Evolutionary conservation across 1,140 invertebrate genomes (phyloP).

Genomic region (Drosophila bocqueti): DNA sequence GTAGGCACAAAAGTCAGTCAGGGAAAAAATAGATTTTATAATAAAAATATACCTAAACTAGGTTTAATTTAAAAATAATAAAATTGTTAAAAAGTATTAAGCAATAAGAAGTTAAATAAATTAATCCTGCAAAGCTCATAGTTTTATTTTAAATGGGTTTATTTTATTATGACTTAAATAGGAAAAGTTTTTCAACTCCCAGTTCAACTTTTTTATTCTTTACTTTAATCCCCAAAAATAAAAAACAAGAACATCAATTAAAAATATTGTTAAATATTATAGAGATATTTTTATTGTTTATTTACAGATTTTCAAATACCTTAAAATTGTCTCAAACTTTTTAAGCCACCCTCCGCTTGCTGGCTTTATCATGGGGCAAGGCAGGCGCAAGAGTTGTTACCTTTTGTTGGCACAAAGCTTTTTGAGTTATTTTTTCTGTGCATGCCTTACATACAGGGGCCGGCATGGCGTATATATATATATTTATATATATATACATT

Average conservation of each 20-base stretch:
- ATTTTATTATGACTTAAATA: no score
- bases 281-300: not conserved
- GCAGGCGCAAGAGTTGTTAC: conserved; percentile 54
- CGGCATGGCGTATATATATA: conserved; percentile 1
- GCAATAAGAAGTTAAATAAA: not conserved
- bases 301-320: not conserved
- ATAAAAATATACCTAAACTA: accelerated
- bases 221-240: not conserved
- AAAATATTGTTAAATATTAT: not conserved
- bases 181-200: not conserved
- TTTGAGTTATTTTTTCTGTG: conserved; percentile 73
- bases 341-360: conserved; percentile 25
- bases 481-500: conserved; percentile 4
- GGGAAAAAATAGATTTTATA: not conserved
- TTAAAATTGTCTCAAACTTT: conserved; percentile 16
- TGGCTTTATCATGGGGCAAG: conserved; percentile 53
- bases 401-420: conserved; percentile 73
- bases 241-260: no score
- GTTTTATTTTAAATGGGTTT: not conserved
- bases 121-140: accelerated
- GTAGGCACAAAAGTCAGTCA: conserved; percentile 36
- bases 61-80: not conserved
- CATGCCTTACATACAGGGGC: conserved; percentile 54
- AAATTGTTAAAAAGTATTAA: not conserved
- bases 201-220: not conserved